Evolutionary conservation across 2,797 vertebrate genomes (phyloP).

Genomic region (Parotocinclus haroldoi): DNA sequence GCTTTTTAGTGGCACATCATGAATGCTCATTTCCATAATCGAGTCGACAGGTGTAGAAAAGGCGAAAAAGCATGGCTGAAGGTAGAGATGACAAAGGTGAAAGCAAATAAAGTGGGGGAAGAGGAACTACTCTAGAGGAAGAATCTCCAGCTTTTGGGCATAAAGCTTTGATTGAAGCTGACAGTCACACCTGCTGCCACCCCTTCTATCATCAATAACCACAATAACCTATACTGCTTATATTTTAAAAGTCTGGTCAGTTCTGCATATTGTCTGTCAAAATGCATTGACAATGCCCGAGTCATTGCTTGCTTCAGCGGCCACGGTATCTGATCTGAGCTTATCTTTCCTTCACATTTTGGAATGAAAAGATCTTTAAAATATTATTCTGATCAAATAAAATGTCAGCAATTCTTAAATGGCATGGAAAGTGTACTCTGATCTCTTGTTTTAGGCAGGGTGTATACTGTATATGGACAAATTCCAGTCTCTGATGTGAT

Average conservation of each 20-base stretch:
- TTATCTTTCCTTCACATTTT: conserved; percentile 8
- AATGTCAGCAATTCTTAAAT: background rate
- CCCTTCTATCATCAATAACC: conserved; percentile 69
- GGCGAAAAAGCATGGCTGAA: conserved; percentile 50
- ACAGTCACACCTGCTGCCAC: conserved; percentile 80
- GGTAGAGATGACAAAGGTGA: conserved; percentile 44
- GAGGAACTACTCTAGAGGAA: conserved; percentile 19
- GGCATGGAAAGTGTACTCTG: background rate
- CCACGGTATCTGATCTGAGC: conserved; percentile 42
- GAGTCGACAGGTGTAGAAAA: conserved; percentile 77
- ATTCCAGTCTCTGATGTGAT: conserved; percentile 1
- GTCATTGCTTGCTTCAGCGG: conserved; percentile 43
- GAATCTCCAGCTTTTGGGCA: conserved; percentile 53
- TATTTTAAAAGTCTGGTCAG: conserved; percentile 51
- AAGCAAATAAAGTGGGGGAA: conserved; percentile 23
- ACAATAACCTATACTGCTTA: conserved; percentile 56
- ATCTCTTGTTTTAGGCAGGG: background rate
- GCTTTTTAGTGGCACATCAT: conserved; percentile 68
- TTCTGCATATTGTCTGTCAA: conserved; percentile 44
- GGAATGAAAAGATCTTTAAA: background rate
- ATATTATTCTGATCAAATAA: background rate
- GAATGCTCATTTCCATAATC: conserved; percentile 77
- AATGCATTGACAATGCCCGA: conserved; percentile 54
- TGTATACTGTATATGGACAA: conserved; percentile 2
- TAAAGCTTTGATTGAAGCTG: conserved; percentile 73